phyloP scores from a whole-genome alignment of 1,140 invertebrate species.

The Pseudomyrmex pallidus region DNA sequence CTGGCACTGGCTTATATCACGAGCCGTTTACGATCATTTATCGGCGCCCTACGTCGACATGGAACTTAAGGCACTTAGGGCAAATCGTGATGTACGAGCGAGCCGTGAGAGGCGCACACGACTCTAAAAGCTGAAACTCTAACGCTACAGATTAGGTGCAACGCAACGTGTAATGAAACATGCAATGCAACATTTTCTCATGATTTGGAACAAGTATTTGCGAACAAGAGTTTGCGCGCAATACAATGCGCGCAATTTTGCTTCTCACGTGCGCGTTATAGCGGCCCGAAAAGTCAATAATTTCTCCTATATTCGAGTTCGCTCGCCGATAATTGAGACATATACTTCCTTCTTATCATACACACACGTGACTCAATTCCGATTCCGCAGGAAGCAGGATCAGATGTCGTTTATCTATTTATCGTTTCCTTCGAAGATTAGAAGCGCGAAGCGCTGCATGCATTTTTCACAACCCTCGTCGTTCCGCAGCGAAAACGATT shows the following conservation, averaged over 20 bases:
- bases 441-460: not conserved
- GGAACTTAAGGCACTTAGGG: constrained; percentile 66
- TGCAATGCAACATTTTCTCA: too few species aligned
- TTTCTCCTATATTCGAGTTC: constrained; percentile 54
- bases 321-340: constrained; percentile 72
- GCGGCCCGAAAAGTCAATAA: not conserved
- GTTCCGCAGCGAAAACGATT: not conserved
- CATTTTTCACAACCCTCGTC: not conserved
- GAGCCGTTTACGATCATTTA: constrained; percentile 60
- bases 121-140: constrained; percentile 47
- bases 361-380: constrained; percentile 45
- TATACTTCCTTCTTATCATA: constrained; percentile 57
- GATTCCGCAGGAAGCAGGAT: not conserved
- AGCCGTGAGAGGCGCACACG: constrained; percentile 55
- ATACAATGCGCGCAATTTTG: too few species aligned
- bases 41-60: constrained; percentile 49
- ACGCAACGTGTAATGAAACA: too few species aligned
- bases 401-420: constrained; percentile 26
- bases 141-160: too few species aligned
- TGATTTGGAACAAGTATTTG: too few species aligned
- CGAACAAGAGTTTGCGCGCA: too few species aligned
- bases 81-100: constrained; percentile 72
- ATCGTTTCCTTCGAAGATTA: constrained; percentile 20
- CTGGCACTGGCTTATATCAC: constrained; percentile 50
- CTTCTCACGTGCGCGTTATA: too few species aligned